A percentile compares a stretch with the other conserved stretches of the same genome.
phyloP scores from a whole-genome alignment of 2,113 vertebrate genomes.

The Clarias gariepinus region DNA sequence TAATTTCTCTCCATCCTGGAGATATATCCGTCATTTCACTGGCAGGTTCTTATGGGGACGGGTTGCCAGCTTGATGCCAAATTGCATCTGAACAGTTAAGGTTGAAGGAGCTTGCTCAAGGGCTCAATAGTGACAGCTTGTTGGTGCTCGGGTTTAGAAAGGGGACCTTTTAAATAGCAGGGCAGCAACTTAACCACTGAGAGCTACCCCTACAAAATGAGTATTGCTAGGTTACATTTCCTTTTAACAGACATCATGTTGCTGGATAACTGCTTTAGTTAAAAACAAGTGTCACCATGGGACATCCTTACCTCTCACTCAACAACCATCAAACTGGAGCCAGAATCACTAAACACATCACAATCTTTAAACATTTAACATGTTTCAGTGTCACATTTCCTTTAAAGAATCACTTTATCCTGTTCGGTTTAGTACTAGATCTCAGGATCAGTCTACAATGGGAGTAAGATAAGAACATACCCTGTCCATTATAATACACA shows the following conservation, averaged over 20 bases:
- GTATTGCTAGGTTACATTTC: background rate
- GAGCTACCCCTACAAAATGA: too few relatives aligned
- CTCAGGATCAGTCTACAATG: background rate
- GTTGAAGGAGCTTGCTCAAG: too few relatives aligned
- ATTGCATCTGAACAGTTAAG: too few relatives aligned
- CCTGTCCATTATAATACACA: background rate
- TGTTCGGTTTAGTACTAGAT: background rate
- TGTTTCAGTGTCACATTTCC: background rate
- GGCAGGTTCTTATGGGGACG: too few relatives aligned
- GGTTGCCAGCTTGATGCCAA: too few relatives aligned
- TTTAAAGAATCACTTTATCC: background rate
- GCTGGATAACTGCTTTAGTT: background rate
- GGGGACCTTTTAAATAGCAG: too few relatives aligned
- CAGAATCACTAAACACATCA: background rate
- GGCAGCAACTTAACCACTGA: too few relatives aligned
- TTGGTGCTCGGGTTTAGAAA: too few relatives aligned
- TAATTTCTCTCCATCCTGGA: too few relatives aligned
- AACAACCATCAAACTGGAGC: background rate
- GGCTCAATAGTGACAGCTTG: too few relatives aligned
- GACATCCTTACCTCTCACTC: too few relatives aligned
- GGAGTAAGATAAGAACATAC: background rate
- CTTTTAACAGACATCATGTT: background rate
- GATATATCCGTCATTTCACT: too few relatives aligned
- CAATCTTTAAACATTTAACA: background rate
- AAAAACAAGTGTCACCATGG: background rate